Evolutionary conservation across 1,140 invertebrate species (phyloP), one percentile per base, ranked within the genome.

Genomic region (Drosophila busckii): DNA sequence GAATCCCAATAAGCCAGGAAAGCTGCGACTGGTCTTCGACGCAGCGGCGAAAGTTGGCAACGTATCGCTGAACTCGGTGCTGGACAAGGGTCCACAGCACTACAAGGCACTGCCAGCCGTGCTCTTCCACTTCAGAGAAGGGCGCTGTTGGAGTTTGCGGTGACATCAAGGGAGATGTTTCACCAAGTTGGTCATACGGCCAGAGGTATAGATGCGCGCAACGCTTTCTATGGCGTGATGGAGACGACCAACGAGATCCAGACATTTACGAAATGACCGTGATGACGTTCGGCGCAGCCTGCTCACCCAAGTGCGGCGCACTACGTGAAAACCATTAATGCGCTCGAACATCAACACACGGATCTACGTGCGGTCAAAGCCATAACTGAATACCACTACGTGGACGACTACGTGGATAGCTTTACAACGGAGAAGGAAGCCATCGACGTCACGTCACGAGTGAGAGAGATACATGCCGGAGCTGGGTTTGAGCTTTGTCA

Each of bases 331-430:
- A 32, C 15, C 25, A 5, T 16, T 3, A 25, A 44, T 6, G 20
- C 40, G 13, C 12, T 22, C 4, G 10, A 13, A 9, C 22, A 17
- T n/a, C 8, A 17, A 2, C 4, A 20, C 9, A 4, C 31, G n/a
- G 22, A 9, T 17, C 17, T 9, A 4, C 8, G 10, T 25, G 31
- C 23, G 1, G 44, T 22, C 5, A 10, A 3, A 26, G 46, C 38
- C 2, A 48, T 56, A 3, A 40, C 7, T 3, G 16, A 56, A 2
- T 42, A 44, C 13, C 28, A 42, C 19, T 42, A 34, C 31, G 28
- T 34, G 26, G 28, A 42, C 7, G 13, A 59, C 37, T 35, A 58
- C n/a, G 25, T 44, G 4, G 26, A 44, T 26, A 28, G 20, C 8
- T 40, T 23, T n/a, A 2, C 4, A 2, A 35, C 12, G n/a, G 13